A percentile compares a stretch with the other conserved stretches of the same genome.
Evolutionary conservation across 2,797 vertebrate species (phyloP).

Genomic region (Bovichtus variegatus): DNA sequence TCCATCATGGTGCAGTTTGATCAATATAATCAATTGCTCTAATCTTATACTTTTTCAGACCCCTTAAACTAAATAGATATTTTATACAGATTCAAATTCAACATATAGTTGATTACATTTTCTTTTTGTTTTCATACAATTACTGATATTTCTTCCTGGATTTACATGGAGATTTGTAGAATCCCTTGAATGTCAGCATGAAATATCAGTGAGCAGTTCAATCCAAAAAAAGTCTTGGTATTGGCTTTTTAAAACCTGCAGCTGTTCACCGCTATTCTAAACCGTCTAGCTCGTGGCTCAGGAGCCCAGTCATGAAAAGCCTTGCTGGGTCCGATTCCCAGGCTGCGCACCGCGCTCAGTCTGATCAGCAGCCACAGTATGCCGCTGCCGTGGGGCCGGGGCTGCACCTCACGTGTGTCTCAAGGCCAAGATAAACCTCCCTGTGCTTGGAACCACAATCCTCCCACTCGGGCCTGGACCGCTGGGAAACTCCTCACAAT

Average conservation of each 20-base stretch:
- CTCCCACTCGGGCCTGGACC: conserved; percentile 78
- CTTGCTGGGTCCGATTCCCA: conserved; percentile 71
- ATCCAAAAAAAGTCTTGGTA: conserved; percentile 14
- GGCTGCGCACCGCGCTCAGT: conserved; percentile 57
- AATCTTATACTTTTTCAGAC: neutral
- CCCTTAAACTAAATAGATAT: neutral
- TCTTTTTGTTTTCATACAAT: conserved; percentile 10
- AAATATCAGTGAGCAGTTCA: conserved; percentile 38
- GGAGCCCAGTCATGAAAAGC: conserved; percentile 62
- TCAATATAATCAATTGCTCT: neutral
- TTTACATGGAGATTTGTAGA: conserved; percentile 1
- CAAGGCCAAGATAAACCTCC: conserved; percentile 87
- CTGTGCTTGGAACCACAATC: conserved; percentile 77
- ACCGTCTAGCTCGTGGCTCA: conserved; percentile 32
- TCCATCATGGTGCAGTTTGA: conserved; percentile 11
- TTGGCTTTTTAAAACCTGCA: conserved; percentile 32
- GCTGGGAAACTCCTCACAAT: conserved; percentile 85
- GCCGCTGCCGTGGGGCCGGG: conserved; percentile 64
- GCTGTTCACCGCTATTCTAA: conserved; percentile 52
- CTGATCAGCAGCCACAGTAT: conserved; percentile 73
- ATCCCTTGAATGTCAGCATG: conserved; percentile 30
- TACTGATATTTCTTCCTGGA: conserved; percentile 21
- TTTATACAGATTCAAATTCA: neutral
- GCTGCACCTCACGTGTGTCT: conserved; percentile 77
- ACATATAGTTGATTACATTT: neutral